phyloP scores from a whole-genome alignment of 2,888 invertebrate genomes.

The Pyrochroa serraticornis region DNA sequence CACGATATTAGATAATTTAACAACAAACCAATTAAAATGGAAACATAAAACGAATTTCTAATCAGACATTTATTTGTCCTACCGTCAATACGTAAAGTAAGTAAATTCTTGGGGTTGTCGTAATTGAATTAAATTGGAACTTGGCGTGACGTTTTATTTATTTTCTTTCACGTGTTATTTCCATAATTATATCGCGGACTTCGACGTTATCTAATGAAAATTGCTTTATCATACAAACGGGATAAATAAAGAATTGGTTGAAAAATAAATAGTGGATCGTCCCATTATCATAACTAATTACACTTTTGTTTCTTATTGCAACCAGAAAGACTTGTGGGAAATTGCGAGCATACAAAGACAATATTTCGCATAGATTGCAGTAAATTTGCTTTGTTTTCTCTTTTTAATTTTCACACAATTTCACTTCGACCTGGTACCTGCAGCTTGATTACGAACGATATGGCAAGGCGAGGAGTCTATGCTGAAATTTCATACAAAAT shows the following conservation, averaged over 20 bases:
- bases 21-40: too few species aligned
- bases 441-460: too few species aligned
- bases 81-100: too few species aligned
- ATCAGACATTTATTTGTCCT: too few species aligned
- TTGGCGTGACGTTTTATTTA: constrained; percentile 17
- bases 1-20: too few species aligned
- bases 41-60: too few species aligned
- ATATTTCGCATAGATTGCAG: not conserved
- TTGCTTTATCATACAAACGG: not conserved
- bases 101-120: not conserved
- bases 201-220: constrained; percentile 3
- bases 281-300: constrained; percentile 8
- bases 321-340: constrained; percentile 12
- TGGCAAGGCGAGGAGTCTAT: too few species aligned
- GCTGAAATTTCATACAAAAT: too few species aligned
- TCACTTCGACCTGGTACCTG: not conserved
- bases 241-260: not conserved
- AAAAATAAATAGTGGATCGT: not conserved
- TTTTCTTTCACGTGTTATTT: constrained; percentile 11
- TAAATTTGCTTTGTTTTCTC: constrained; percentile 12
- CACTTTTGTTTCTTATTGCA: constrained; percentile 8
- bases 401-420: constrained; percentile 18
- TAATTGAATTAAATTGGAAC: constrained; percentile 19
- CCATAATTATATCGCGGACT: constrained; percentile 8
- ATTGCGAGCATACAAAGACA: constrained; percentile 7